A percentile compares a stretch with the other conserved stretches of the same genome.
phyloP scores from a whole-genome alignment of 2,888 invertebrate genomes.

The Apodemia duryi region DNA sequence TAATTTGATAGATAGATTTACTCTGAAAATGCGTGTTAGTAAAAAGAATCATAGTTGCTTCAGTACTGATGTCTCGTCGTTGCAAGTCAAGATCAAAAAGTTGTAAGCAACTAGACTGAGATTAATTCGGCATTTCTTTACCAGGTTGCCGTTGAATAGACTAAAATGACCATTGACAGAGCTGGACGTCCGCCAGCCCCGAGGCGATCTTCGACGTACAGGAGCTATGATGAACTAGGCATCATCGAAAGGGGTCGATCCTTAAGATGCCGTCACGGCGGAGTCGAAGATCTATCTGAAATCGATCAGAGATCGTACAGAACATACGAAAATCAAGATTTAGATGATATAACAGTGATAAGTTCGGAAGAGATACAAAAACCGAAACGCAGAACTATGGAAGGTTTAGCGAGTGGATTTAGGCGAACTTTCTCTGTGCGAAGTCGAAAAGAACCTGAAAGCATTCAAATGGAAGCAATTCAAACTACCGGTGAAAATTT shows the following conservation, averaged over 20 bases:
- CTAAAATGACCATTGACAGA: constrained; percentile 67
- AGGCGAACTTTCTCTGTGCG: constrained; percentile 68
- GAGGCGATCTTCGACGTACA: constrained; percentile 65
- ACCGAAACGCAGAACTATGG: constrained; percentile 62
- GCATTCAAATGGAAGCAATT: constrained; percentile 66
- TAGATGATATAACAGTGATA: constrained; percentile 70
- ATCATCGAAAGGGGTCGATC: constrained; percentile 59
- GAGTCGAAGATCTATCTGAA: constrained; percentile 58
- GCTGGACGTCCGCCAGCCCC: constrained; percentile 67
- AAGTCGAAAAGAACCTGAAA: constrained; percentile 58
- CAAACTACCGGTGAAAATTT: constrained; percentile 59
- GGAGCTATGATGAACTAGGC: constrained; percentile 72
- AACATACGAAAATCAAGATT: constrained; percentile 47
- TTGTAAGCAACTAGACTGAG: constrained; percentile 19
- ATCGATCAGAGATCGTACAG: no score
- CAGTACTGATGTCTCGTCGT: background rate
- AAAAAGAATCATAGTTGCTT: background rate
- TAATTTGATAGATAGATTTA: no score
- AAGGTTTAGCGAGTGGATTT: constrained; percentile 66
- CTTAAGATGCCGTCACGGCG: constrained; percentile 62
- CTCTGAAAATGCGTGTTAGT: no score
- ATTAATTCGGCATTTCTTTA: constrained; percentile 46
- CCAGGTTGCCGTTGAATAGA: constrained; percentile 53
- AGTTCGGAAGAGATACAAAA: constrained; percentile 69
- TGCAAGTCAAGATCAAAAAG: constrained; percentile 33